These are phyloP conservation scores for Hyaena hyaena DNA, from an alignment of 2,113 vertebrate genomes.

Conservation along the genomic window DNA sequence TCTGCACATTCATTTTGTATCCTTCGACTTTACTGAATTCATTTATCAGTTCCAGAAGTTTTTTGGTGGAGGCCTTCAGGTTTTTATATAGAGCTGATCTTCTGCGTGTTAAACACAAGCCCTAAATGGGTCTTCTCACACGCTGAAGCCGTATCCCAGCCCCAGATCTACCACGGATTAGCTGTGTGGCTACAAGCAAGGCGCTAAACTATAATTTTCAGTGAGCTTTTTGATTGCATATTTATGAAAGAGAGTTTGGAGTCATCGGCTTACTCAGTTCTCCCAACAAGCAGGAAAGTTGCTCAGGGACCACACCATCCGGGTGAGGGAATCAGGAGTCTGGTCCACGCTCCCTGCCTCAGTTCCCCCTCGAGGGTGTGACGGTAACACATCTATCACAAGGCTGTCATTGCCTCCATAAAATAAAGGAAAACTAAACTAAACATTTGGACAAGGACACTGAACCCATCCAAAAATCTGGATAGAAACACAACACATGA, in stretches of 20 bases:
- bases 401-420: background rate
- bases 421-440: background rate
- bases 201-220: background rate
- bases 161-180: background rate
- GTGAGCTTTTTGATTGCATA: background rate
- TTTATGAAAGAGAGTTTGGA: background rate
- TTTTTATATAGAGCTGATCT: background rate
- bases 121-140: background rate
- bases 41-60: background rate
- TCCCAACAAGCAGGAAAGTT: background rate
- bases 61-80: background rate
- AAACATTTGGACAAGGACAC: background rate
- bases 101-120: conserved; percentile 16
- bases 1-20: background rate
- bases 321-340: background rate
- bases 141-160: background rate
- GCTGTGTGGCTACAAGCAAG: background rate
- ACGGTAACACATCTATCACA: background rate
- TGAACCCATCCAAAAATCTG: background rate
- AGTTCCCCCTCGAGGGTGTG: background rate
- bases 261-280: background rate
- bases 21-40: background rate
- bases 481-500: background rate
- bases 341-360: background rate
- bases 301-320: background rate